Base-by-base conservation (phyloP, 2,888 invertebrate genomes). In the Gryllus longicercus region DNA sequence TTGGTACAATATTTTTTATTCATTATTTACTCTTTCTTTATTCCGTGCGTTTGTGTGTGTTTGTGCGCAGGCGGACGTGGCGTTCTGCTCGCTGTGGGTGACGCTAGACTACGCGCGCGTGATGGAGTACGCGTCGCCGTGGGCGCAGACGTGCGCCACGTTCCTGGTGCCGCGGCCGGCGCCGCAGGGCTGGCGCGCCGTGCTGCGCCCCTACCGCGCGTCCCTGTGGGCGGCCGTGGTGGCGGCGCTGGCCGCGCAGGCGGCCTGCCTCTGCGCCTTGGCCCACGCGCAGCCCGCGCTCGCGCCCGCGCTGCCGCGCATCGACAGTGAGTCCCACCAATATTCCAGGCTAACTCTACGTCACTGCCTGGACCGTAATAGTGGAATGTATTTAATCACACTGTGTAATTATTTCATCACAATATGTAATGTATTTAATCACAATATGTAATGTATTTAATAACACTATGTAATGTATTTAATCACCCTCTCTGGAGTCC, bases 41-140 rank as follows among this genome's bases (percentile, higher is more conserved):
- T 25, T 25, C 25, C 25, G 25, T 25, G 63, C 18, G 63, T 16
- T 51, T 1, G 16, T 51, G 51, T 21, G 21, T 21, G 21, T 21
- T 38, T 38, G 14, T 10, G 63, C n/a, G 63, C 8, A 63, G 63
- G 63, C 63, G 14, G 63, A 63, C n/a, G n/a, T 63, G n/a, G 14
- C 63, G 14, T 63, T 63, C 63, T 63, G 63, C 63, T 63, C 63
- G 63, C 16, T 63, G 63, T 63, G 63, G 63, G 63, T 63, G 63
- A 63, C 63, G 63, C 63, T 18, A 4, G 63, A 14, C n/a, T n/a
- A 63, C 63, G 16, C n/a, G 14, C 63, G n/a, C 14, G n/a, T 8
- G 16, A 63, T 63, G 63, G 63, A 63, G 16, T 63, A 18, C 63
- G 63, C 63, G n/a, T 18, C 63, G 63, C 63, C 63, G 2, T 63